Conservation (phyloP, 2,888 invertebrate species). For the Polylopha cassiicola region DNA sequence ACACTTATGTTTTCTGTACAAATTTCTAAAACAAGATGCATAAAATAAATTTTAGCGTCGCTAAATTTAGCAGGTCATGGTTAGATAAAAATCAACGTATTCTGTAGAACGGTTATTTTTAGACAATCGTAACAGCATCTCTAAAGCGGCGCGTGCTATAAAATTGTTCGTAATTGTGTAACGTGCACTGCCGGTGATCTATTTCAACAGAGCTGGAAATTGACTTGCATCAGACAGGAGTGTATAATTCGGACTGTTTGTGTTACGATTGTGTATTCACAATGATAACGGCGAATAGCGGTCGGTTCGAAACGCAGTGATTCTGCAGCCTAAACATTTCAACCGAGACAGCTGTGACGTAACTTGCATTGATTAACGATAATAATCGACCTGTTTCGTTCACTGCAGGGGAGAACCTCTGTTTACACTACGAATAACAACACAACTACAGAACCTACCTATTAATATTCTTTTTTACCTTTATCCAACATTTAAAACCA, state of each 20-base stretch:
- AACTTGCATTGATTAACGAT: constrained; percentile 12
- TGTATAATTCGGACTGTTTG: constrained; percentile 13
- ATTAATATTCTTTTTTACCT: too few relatives aligned
- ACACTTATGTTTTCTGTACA: constrained; percentile 10
- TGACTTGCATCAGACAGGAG: constrained; percentile 13
- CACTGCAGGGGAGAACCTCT: too few relatives aligned
- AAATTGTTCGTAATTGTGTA: too few relatives aligned
- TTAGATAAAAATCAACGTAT: constrained; percentile 12
- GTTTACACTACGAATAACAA: too few relatives aligned
- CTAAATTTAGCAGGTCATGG: constrained; percentile 21
- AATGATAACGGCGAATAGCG: constrained; percentile 1
- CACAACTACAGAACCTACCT: too few relatives aligned
- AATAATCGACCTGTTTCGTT: too few relatives aligned
- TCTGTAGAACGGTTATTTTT: too few relatives aligned
- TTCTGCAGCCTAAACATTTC: constrained; percentile 13
- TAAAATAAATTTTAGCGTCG: constrained; percentile 14
- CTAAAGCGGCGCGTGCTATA: too few relatives aligned
- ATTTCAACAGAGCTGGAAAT: constrained; percentile 11
- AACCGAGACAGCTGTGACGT: constrained; percentile 4
- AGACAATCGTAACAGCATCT: too few relatives aligned
- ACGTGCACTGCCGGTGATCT: too few relatives aligned
- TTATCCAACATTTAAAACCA: too few relatives aligned
- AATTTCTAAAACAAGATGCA: constrained; percentile 16
- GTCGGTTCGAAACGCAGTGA: constrained; percentile 6
- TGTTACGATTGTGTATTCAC: constrained; percentile 9